phyloP scores from a whole-genome alignment of 1,140 invertebrate genomes.

The Diuraphis noxia region DNA sequence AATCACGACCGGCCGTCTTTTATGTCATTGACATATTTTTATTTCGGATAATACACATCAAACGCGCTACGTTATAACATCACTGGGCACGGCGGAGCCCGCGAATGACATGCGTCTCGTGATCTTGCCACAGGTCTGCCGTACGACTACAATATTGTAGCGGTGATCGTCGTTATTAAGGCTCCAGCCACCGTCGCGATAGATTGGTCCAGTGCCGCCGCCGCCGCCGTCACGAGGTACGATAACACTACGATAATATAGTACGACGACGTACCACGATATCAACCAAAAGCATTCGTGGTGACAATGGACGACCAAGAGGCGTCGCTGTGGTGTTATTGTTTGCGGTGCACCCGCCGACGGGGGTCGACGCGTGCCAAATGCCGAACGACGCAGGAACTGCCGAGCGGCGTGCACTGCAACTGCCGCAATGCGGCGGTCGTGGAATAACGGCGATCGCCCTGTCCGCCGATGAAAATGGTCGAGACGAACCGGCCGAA shows the following conservation, averaged over 20 bases:
- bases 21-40: neutral
- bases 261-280: neutral
- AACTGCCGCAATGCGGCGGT: conserved; percentile 34
- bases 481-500: conserved; percentile 42
- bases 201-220: conserved; percentile 52
- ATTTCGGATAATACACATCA: neutral
- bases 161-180: neutral
- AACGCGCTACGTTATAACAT: neutral
- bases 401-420: neutral
- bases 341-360: neutral
- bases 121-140: neutral
- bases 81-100: neutral
- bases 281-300: neutral
- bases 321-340: neutral
- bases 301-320: neutral
- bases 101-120: neutral
- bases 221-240: conserved; percentile 54
- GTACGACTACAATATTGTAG: neutral
- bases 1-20: neutral
- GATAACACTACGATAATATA: neutral
- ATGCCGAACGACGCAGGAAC: neutral
- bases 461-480: conserved; percentile 47
- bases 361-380: conserved; percentile 3
- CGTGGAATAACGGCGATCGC: conserved; percentile 1
- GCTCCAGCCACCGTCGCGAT: conserved; percentile 51